phyloP scores from a whole-genome alignment of 2,797 vertebrate species.

The Ispidina lecontei region DNA sequence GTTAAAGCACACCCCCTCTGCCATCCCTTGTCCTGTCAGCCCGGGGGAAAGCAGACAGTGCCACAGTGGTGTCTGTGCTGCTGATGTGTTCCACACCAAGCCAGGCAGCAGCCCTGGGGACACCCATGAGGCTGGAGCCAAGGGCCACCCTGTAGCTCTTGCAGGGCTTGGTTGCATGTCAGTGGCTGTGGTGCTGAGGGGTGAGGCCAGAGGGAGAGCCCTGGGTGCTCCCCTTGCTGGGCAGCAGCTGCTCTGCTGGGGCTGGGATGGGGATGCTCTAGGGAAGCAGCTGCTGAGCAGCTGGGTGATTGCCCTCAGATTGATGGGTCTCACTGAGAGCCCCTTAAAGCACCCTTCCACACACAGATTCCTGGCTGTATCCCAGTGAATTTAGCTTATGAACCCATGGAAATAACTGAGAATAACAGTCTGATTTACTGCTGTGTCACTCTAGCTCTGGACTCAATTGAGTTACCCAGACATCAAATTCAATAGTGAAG shows the following conservation, averaged over 20 bases:
- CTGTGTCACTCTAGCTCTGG: conserved; percentile 9
- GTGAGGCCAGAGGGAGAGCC: too few relatives aligned
- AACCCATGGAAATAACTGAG: conserved; percentile 18
- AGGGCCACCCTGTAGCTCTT: not conserved
- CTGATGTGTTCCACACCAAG: not conserved
- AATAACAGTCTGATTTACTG: conserved; percentile 57
- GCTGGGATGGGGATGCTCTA: not conserved
- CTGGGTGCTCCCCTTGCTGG: too few relatives aligned
- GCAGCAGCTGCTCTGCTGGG: not conserved
- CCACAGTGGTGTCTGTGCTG: not conserved
- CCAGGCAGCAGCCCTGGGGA: not conserved
- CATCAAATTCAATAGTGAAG: conserved; percentile 57
- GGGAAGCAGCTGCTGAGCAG: not conserved
- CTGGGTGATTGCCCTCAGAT: not conserved
- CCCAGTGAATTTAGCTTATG: conserved; percentile 27
- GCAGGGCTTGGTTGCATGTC: too few relatives aligned
- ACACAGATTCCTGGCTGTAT: conserved; percentile 9
- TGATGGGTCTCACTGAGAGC: not conserved
- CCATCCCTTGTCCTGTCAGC: not conserved
- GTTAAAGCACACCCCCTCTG: not conserved
- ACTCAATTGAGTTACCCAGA: conserved; percentile 43
- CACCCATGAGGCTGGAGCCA: not conserved
- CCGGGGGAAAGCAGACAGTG: not conserved
- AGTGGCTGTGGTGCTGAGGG: too few relatives aligned
- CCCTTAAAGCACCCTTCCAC: conserved; percentile 7